Percentiles rank a stretch among this genome's conserved stretches.
Evolutionary conservation across 2,797 vertebrate genomes (phyloP).

Genomic region (Danio kyathit): DNA sequence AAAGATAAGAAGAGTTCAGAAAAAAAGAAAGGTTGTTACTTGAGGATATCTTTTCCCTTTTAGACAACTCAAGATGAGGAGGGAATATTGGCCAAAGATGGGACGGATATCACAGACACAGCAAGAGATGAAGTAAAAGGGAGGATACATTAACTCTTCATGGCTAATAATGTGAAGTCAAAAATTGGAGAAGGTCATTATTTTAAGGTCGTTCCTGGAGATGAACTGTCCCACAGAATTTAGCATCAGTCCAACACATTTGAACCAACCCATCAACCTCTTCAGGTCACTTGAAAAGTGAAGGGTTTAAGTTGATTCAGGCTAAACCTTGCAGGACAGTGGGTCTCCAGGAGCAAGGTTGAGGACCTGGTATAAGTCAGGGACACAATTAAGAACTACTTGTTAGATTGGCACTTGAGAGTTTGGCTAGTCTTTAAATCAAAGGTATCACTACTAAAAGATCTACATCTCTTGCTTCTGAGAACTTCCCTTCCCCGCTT

Average conservation of each 20-base stretch:
- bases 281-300: neutral
- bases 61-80: conserved; percentile 9
- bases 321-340: neutral
- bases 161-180: neutral
- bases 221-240: neutral
- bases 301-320: neutral
- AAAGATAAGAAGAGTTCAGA: conserved; percentile 28
- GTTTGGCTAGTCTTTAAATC: neutral
- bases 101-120: conserved; percentile 6
- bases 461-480: conserved; percentile 23
- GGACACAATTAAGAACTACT: neutral
- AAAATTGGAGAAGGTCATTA: neutral
- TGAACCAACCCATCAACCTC: neutral
- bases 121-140: conserved; percentile 5
- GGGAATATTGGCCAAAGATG: conserved; percentile 35
- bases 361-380: neutral
- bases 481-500: conserved; percentile 12
- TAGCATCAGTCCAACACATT: neutral
- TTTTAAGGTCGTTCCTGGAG: neutral
- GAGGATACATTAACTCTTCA: neutral
- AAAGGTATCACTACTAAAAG: neutral
- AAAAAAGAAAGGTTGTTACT: conserved; percentile 23
- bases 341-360: neutral
- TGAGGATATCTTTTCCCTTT: neutral
- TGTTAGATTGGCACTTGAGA: neutral